Base-by-base conservation (phyloP, 2,797 vertebrate species). In the Peromyscus attwateri region DNA sequence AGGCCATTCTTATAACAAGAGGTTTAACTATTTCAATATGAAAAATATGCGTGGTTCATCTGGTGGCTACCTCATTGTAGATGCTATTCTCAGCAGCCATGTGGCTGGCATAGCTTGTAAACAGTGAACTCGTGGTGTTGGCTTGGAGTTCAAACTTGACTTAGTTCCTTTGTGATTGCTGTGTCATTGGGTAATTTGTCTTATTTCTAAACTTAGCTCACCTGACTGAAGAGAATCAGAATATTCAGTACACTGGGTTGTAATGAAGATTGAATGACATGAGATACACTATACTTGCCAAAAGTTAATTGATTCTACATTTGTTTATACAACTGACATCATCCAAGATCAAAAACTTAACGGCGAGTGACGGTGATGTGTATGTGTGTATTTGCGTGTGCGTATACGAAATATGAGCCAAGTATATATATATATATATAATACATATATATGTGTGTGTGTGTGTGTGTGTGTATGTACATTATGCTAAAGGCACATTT, bases 21-120 rank as follows among this genome's bases (percentile, higher is more conserved):
- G 19, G 25, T 91, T 96, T 90, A 90, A 90, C 34, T 92, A 76
- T 92, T 97, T 97, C 96, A 96, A 89, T 75, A 90, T 94, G 96
- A 73, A 95, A 96, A 97, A 37, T 64, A 23, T 8, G 3, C 75
- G 16, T 1, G 17, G 85, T 95, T 49, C 92, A 92, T 94, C 87
- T 93, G 94, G 73, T 9, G 37, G 46, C 76, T 95, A 23, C 66
- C n/a, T 89, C 76, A 25, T 6, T 40, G 75, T 68, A 37, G 2
- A 34, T 57, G 31, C 68, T 76, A 34, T 25, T 96, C 73, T 46
- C 52, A 73, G 79, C 77, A 43, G 10, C 27, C 27, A 4, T 19
- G 37, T 25, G 76, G 62, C 29, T 23, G 13, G 27, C 64, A 40
- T 17, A 46, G 12, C n/a, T 17, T 71, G 8, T 6, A 87, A 73